Evolutionary conservation across 2,113 vertebrate species (phyloP), one percentile per base, ranked within the genome.

Genomic region (Chascanopsetta lugubris): DNA sequence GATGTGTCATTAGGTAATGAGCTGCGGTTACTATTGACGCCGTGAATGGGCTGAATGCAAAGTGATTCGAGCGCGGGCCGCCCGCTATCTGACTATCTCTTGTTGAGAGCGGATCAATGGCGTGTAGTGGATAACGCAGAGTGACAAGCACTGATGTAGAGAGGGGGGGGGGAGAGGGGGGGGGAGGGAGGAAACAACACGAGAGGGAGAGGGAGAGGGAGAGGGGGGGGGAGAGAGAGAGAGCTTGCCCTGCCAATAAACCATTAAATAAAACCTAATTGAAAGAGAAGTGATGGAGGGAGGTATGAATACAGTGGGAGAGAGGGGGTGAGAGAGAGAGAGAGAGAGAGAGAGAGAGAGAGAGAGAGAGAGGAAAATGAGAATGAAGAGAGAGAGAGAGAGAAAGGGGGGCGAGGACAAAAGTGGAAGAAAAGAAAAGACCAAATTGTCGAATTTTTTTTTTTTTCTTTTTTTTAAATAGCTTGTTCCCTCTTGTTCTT

Each of bases 81-180:
- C 43, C 55, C 43, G 40, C 40, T 83, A 83, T 88, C 77, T 69
- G 72, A 80, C 65, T 67, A 75, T 85, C 82, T 86, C 80, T 86
- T 74, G 82, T 86, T 80, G 85, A 83, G 82, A 65, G 69, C 40
- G 40, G 80, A 87, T 90, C 87, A 77, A 88, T 88, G 82, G 57
- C 60, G 59, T 87, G 86, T 85, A 87, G 68, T 46, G 10, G 56
- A 85, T 87, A 88, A 89, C 73, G 1, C 67, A 80, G 81, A 87
- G 78, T 86, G 86, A 87, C 85, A 88, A 85, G 74, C 61, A 81
- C 83, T 82, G 73, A 86, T 85, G 82, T n/a, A n/a, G n/a, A n/a
- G 75, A 61, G 54, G 26, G 34, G 11, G 51, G 56, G 18, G 36
- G 20, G 34, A 43, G 43, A 48, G 34, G 8, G 43, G 18, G 58